Conservation (phyloP, 2,888 invertebrate species). For the Asteroscopus sphinx region DNA sequence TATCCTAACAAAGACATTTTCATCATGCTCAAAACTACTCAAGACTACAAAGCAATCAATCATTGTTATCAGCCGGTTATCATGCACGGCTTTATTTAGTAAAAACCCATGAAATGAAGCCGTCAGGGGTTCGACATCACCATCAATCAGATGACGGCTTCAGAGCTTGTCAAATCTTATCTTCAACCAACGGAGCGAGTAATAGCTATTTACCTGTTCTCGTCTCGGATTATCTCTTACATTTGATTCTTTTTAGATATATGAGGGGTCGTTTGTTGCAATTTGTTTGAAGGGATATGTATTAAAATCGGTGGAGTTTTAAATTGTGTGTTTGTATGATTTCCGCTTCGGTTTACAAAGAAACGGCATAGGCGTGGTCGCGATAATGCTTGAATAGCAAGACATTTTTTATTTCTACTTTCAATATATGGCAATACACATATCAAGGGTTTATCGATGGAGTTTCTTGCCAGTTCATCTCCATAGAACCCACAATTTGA, state of each 20-base stretch:
- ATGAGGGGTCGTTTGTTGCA: conserved; percentile 68
- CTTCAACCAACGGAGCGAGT: conserved; percentile 83
- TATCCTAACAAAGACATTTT: conserved; percentile 2
- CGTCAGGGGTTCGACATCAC: conserved; percentile 73
- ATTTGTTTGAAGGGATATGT: conserved; percentile 49
- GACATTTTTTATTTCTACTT: neutral
- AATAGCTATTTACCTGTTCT: conserved; percentile 88
- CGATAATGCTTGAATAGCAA: neutral
- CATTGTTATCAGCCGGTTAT: conserved; percentile 58
- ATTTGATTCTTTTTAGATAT: conserved; percentile 80
- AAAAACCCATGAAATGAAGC: conserved; percentile 81
- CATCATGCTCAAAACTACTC: conserved; percentile 13
- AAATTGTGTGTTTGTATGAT: conserved; percentile 16
- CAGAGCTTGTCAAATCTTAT: conserved; percentile 80
- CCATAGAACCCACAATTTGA: too few species aligned
- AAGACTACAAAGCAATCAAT: conserved; percentile 45
- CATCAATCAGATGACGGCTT: conserved; percentile 80
- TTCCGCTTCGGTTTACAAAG: neutral
- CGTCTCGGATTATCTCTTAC: conserved; percentile 79
- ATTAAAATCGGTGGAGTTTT: conserved; percentile 36
- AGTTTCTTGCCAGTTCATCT: too few species aligned
- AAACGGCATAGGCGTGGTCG: neutral
- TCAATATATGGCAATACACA: too few species aligned
- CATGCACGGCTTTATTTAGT: conserved; percentile 76
- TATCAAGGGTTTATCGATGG: too few species aligned